These are phyloP conservation scores for Megaceryle torquata DNA, from an alignment of 2,113 vertebrate species.

Conservation along the genomic window DNA sequence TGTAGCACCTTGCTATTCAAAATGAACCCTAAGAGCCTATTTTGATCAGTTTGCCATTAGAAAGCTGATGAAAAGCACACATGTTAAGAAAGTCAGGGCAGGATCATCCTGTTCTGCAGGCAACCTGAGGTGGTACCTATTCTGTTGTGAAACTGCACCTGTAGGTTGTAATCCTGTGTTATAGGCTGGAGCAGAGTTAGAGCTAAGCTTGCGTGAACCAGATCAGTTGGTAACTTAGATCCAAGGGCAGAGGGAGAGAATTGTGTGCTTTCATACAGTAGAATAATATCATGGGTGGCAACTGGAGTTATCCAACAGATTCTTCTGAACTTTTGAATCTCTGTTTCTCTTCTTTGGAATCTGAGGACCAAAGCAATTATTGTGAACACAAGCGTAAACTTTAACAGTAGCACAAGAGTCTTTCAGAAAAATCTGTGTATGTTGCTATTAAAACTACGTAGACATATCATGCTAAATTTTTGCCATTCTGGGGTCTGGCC, in stretches of 20 bases:
- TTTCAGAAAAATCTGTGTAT: background rate
- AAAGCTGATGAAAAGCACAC: background rate
- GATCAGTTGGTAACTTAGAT: background rate
- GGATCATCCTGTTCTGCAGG: background rate
- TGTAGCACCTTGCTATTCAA: background rate
- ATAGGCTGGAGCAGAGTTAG: background rate
- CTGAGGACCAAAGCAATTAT: background rate
- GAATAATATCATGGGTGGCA: background rate
- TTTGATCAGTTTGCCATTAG: background rate
- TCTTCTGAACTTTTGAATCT: background rate
- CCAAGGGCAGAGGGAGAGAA: background rate
- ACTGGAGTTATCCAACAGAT: background rate
- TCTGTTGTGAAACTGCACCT: background rate
- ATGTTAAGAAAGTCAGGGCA: background rate
- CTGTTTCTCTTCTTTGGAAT: background rate
- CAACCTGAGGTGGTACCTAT: background rate
- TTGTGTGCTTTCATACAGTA: background rate
- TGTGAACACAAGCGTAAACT: background rate
- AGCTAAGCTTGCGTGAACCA: background rate
- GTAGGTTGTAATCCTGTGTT: fast-evolving
- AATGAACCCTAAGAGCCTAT: background rate
- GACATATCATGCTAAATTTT: background rate
- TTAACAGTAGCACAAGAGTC: background rate
- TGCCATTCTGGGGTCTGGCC: background rate
- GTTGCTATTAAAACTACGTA: background rate